These are phyloP conservation scores for Sinosuthora webbiana DNA, from an alignment of 2,113 vertebrate genomes.

Conservation along the genomic window DNA sequence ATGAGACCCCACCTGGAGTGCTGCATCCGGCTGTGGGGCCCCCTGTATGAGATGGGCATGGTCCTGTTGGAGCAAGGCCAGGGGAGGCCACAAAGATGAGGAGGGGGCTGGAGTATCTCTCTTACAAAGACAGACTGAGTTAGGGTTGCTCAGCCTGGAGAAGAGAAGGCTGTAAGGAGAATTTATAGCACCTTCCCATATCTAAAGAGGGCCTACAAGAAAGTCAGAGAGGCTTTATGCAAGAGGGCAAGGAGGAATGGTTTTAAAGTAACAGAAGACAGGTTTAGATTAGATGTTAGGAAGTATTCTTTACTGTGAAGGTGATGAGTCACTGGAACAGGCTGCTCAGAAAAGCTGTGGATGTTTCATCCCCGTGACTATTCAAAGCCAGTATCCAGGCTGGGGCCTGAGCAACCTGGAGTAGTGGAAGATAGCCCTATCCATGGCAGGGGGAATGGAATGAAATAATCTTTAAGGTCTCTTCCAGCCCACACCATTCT, in stretches of 20 bases:
- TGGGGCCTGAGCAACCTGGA: neutral
- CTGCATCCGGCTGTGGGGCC: neutral
- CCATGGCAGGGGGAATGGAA: neutral
- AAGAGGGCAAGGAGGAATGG: neutral
- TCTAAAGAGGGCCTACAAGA: neutral
- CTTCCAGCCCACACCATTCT: neutral
- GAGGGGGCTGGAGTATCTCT: neutral
- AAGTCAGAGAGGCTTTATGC: neutral
- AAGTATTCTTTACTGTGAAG: neutral
- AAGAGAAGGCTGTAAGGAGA: neutral
- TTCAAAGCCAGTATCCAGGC: neutral
- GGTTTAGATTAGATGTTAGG: neutral
- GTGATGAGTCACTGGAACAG: neutral
- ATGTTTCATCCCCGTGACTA: neutral
- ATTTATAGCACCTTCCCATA: fast-evolving
- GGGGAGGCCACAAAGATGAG: neutral
- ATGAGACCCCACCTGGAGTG: neutral
- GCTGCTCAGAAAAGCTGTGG: neutral
- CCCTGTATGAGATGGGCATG: neutral
- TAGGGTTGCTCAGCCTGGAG: neutral
- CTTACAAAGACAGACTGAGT: neutral
- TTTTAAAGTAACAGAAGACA: neutral
- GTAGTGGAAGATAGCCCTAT: neutral
- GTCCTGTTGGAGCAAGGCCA: neutral
- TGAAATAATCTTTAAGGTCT: neutral